Percentiles rank a stretch among this genome's conserved stretches.
Evolutionary conservation across 2,888 invertebrate species (phyloP).

Genomic region (Arge pagana): DNA sequence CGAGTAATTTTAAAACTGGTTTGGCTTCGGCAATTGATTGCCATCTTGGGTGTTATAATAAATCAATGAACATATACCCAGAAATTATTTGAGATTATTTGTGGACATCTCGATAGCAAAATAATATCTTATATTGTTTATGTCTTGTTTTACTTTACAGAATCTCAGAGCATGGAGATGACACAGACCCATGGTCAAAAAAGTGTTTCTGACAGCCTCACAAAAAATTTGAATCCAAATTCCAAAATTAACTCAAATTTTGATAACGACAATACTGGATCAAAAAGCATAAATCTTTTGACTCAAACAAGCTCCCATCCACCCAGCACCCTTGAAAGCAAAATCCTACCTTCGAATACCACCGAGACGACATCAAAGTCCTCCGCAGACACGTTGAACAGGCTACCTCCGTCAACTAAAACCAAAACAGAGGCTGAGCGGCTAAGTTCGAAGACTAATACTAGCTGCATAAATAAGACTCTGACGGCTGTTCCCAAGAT

Average conservation of each 20-base stretch:
- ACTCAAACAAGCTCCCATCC: slow-evolving; percentile 20
- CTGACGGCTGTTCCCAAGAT: slow-evolving; percentile 44
- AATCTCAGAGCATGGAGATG: slow-evolving; percentile 54
- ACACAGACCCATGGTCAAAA: slow-evolving; percentile 47
- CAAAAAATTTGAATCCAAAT: slow-evolving; percentile 32
- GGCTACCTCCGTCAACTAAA: slow-evolving; percentile 40
- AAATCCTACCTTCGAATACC: slow-evolving; percentile 13
- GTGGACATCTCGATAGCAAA: too few species aligned
- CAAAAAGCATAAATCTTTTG: slow-evolving; percentile 15
- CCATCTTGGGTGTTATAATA: too few species aligned
- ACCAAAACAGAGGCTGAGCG: slow-evolving; percentile 38
- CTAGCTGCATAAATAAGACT: slow-evolving; percentile 34
- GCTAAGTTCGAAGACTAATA: slow-evolving; percentile 30
- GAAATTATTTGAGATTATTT: too few species aligned
- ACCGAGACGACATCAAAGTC: slow-evolving; percentile 30
- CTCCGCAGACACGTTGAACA: slow-evolving; percentile 37
- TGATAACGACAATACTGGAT: slow-evolving; percentile 18
- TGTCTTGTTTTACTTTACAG: slow-evolving; percentile 38
- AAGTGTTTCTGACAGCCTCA: slow-evolving; percentile 34
- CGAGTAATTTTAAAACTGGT: too few species aligned
- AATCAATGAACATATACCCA: too few species aligned
- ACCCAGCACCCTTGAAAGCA: slow-evolving; percentile 21
- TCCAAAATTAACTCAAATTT: slow-evolving; percentile 39
- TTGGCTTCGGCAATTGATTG: too few species aligned
- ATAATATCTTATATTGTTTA: too few species aligned